Evolutionary conservation across 2,113 vertebrate species (phyloP), one percentile per base, ranked within the genome.

Genomic region (Climacteris rufus): DNA sequence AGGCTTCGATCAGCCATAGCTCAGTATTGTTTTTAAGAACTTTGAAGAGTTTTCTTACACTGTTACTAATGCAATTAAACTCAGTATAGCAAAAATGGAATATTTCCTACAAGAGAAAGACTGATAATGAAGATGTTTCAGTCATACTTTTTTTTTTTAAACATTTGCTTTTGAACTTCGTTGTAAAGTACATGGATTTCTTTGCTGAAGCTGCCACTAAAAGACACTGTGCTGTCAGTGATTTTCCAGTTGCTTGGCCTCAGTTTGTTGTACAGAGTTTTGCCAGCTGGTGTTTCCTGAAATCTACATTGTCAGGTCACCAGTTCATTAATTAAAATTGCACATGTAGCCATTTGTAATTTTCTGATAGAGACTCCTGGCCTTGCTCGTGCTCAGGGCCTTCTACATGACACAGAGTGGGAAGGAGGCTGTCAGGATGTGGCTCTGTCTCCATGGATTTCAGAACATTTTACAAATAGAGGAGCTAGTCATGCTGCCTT

Each of bases 281-380:
- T 91, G 87, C 92, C 93, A 95, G 92, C 88, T 96, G 88, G 60
- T 70, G 79, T 88, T 96, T 92, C 79, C 68, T 78, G 79, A 74
- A 66, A 90, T 22, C 63, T 93, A 60, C 68, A 40, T 90, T 37
- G 17, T 89, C 85, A 83, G 92, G 83, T 95, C 95, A 86, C 8
- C 64, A 56, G 85, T 89, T 96, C 75, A 60, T 93, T 95, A 91
- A 95, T 93, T 95, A 90, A 91, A 93, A 78, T 83, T 70, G 92
- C 90, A 92, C 79, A 39, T 93, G 90, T 53, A 93, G 71, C 92
- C 63, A 74, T 83, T 91, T 86, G 84, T 92, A 83, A 95, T 90
- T 78, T 90, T 92, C 69, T 87, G 87, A 83, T 89, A 40, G 80
- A 49, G 64, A 31, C 54, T 90, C 66, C 63, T 86, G 94, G 66